These are phyloP conservation scores for Melieria omissa DNA, from an alignment of 2,888 invertebrate genomes.

Conservation along the genomic window DNA sequence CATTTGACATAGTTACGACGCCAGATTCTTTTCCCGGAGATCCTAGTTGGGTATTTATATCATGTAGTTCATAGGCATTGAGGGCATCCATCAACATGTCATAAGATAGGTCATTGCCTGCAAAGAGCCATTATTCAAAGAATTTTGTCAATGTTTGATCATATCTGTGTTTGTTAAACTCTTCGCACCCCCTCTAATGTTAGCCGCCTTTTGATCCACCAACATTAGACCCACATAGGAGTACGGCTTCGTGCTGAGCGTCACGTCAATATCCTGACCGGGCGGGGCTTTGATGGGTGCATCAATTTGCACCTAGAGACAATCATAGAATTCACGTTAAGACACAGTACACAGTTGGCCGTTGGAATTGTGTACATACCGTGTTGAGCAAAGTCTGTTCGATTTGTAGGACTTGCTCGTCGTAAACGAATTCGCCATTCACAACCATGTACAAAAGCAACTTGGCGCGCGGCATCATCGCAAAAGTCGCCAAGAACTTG, in stretches of 20 bases:
- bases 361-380: conserved; percentile 67
- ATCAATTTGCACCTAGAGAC: conserved; percentile 71
- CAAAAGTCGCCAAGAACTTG: conserved; percentile 77
- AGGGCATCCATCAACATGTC: conserved; percentile 59
- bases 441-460: conserved; percentile 83
- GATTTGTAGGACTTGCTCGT: conserved; percentile 85
- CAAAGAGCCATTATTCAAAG: background rate
- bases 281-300: conserved; percentile 78
- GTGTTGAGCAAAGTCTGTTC: conserved; percentile 83
- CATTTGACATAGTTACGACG: conserved; percentile 63
- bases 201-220: conserved; percentile 83
- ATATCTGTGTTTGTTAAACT: background rate
- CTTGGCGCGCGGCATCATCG: conserved; percentile 87
- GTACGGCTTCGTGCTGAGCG: conserved; percentile 84
- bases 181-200: conserved; percentile 74
- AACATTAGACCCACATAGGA: conserved; percentile 91
- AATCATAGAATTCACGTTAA: conserved; percentile 62
- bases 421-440: conserved; percentile 85
- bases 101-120: conserved; percentile 61
- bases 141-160: background rate
- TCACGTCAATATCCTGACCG: conserved; percentile 82
- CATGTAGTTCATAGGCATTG: conserved; percentile 56
- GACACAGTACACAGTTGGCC: background rate
- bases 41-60: conserved; percentile 54
- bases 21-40: conserved; percentile 64